Percentiles rank a stretch among this genome's conserved stretches.
phyloP scores from a whole-genome alignment of 1,140 invertebrate species.

The Dermatophagoides farinae region DNA sequence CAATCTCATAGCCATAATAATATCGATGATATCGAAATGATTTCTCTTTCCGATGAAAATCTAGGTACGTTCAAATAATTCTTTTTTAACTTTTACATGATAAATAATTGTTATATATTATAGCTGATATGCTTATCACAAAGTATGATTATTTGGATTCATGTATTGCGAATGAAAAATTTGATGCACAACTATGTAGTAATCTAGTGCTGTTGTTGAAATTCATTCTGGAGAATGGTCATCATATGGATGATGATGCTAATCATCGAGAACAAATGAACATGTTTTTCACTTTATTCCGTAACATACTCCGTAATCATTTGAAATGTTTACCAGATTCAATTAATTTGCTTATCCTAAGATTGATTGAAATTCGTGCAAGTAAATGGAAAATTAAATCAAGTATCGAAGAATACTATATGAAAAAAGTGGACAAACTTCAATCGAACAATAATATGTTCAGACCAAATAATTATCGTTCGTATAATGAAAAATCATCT shows the following conservation, averaged over 20 bases:
- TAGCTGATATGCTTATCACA: background rate
- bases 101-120: background rate
- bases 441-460: constrained; percentile 25
- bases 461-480: background rate
- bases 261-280: constrained; percentile 36
- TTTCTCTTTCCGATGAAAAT: background rate
- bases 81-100: background rate
- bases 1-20: background rate
- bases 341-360: constrained; percentile 57
- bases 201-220: constrained; percentile 6
- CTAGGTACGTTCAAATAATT: background rate
- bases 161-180: constrained; percentile 13
- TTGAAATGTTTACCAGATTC: constrained; percentile 4
- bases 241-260: background rate
- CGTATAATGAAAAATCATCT: background rate
- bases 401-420: constrained; percentile 57
- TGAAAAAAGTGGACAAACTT: constrained; percentile 47
- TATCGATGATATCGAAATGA: background rate
- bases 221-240: constrained; percentile 12
- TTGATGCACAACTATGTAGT: background rate
- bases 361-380: constrained; percentile 65
- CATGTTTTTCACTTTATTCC: constrained; percentile 52
- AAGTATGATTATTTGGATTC: constrained; percentile 14
- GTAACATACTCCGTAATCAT: constrained; percentile 50
- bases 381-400: constrained; percentile 60